phyloP scores from a whole-genome alignment of 1,140 invertebrate species.

The Aphaenogaster rudis region DNA sequence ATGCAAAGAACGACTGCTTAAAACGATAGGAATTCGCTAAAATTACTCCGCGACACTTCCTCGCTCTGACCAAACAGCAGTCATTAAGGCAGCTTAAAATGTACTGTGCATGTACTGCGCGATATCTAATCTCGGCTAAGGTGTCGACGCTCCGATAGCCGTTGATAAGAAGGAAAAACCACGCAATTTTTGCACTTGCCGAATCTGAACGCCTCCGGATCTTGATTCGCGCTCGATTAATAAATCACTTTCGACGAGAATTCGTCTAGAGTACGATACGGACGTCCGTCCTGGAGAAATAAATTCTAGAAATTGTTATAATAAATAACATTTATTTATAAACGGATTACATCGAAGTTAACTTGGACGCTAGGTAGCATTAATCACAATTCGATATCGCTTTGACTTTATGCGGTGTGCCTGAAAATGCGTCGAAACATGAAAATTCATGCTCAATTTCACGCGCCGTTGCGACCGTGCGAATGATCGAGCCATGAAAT shows the following conservation, averaged over 20 bases:
- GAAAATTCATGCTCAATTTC: constrained; percentile 4
- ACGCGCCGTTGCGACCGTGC: background rate
- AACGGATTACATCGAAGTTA: constrained; percentile 33
- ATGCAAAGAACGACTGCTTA: background rate
- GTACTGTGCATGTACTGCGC: background rate
- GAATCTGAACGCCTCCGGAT: background rate
- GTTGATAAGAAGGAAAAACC: constrained; percentile 65
- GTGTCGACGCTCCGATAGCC: constrained; percentile 71
- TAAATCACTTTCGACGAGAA: background rate
- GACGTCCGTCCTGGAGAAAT: background rate
- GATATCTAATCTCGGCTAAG: constrained; percentile 75
- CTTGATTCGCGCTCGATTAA: background rate
- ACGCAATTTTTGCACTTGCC: background rate
- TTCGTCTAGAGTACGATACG: background rate
- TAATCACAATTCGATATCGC: constrained; percentile 32
- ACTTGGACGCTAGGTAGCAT: background rate
- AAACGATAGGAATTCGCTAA: background rate
- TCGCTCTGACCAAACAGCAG: background rate
- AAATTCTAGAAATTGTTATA: constrained; percentile 4
- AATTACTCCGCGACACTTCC: background rate
- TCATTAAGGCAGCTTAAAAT: constrained; percentile 11
- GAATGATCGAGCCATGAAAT: background rate
- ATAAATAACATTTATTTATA: constrained; percentile 59
- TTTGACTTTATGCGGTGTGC: background rate
- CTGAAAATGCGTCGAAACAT: background rate